A percentile compares a stretch with the other conserved stretches of the same genome.
These are phyloP conservation scores for Phengaris arion DNA, from an alignment of 2,888 invertebrate genomes.

Conservation along the genomic window DNA sequence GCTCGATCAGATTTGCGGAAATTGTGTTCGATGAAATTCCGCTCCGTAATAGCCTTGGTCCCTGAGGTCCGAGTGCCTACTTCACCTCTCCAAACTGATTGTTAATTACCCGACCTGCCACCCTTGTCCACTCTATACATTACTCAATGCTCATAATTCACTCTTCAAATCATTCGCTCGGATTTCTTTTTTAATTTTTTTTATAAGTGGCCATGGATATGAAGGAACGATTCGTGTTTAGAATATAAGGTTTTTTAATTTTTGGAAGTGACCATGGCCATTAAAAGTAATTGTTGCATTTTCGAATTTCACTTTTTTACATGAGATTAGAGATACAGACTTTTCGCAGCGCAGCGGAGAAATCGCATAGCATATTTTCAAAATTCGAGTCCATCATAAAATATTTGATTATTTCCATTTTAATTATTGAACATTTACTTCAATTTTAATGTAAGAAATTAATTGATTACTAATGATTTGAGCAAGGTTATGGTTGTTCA, in stretches of 20 bases:
- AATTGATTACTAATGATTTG: not conserved
- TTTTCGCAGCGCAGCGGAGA: slow-evolving; percentile 59
- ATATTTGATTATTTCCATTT: not conserved
- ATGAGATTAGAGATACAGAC: not conserved
- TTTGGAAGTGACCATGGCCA: not conserved
- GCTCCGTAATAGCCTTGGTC: slow-evolving; percentile 72
- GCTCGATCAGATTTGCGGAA: slow-evolving; percentile 53
- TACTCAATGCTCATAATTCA: slow-evolving; percentile 17
- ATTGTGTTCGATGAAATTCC: slow-evolving; percentile 60
- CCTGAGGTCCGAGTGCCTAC: slow-evolving; percentile 71
- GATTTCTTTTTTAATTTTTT: not conserved
- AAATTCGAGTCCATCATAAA: not conserved
- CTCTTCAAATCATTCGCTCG: not conserved
- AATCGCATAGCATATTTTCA: slow-evolving; percentile 54
- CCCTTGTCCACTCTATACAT: slow-evolving; percentile 34
- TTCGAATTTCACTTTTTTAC: slow-evolving; percentile 36
- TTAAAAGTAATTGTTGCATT: slow-evolving; percentile 50
- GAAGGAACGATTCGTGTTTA: no score
- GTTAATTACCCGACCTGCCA: slow-evolving; percentile 60
- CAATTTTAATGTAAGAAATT: no score
- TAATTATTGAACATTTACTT: not conserved
- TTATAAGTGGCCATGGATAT: not conserved
- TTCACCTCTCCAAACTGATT: slow-evolving; percentile 73
- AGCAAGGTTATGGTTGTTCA: not conserved
- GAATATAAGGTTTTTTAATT: not conserved